phyloP scores from a whole-genome alignment of 1,140 invertebrate species.

The Drosophila grimshawi region DNA sequence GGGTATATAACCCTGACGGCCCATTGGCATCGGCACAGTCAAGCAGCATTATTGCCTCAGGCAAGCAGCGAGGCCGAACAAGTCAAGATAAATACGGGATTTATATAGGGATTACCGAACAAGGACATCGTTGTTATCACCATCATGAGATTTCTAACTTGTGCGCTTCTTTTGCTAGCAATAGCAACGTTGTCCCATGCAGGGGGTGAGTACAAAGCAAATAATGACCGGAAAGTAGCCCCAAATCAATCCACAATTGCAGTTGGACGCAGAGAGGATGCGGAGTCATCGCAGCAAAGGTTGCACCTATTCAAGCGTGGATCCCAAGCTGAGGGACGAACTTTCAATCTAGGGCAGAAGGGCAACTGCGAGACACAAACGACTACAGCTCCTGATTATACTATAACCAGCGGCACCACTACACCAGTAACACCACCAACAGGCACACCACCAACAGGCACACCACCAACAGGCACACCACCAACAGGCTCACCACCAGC shows the following conservation, averaged over 20 bases:
- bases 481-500: background rate
- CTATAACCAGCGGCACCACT: too few relatives aligned
- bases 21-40: slow-evolving; percentile 66
- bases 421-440: too few relatives aligned
- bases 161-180: slow-evolving; percentile 46
- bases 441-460: too few relatives aligned
- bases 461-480: too few relatives aligned
- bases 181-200: slow-evolving; percentile 49
- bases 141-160: slow-evolving; percentile 59
- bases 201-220: slow-evolving; percentile 50
- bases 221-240: background rate
- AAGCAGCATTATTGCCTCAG: slow-evolving; percentile 58
- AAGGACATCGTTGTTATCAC: background rate
- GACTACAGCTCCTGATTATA: too few relatives aligned
- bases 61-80: slow-evolving; percentile 41
- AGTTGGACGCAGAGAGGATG: slow-evolving; percentile 39
- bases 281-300: background rate
- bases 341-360: too few relatives aligned
- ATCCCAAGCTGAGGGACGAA: slow-evolving; percentile 38
- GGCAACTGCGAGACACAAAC: too few relatives aligned
- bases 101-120: background rate
- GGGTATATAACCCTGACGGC: slow-evolving; percentile 67
- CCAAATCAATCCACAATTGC: background rate
- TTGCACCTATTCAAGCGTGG: slow-evolving; percentile 36
- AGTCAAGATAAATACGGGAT: slow-evolving; percentile 4